phyloP scores from a whole-genome alignment of 1,140 invertebrate species.

The Notospermus geniculatus region DNA sequence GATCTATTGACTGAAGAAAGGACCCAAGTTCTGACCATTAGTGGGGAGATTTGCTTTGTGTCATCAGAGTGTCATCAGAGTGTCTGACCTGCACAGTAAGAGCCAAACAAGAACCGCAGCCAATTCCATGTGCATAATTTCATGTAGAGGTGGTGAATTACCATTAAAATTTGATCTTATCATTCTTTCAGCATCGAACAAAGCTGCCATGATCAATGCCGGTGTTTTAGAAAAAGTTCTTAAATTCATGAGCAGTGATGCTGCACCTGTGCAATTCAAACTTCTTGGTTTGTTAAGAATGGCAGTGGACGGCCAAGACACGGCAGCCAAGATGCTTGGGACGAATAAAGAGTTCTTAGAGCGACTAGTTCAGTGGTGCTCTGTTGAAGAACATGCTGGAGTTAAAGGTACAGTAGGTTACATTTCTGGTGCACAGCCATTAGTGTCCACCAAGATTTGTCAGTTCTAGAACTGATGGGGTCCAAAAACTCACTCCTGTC shows the following conservation, averaged over 20 bases:
- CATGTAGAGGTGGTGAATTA: background rate
- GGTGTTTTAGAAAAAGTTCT: slow-evolving; percentile 73
- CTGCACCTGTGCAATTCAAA: slow-evolving; percentile 80
- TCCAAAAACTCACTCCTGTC: too few relatives aligned
- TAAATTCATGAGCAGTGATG: slow-evolving; percentile 71
- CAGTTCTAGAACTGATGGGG: too few relatives aligned
- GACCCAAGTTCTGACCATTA: too few relatives aligned
- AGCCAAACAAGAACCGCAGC: background rate
- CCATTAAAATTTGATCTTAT: slow-evolving; percentile 9
- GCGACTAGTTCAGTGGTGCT: slow-evolving; percentile 74
- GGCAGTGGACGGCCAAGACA: slow-evolving; percentile 76
- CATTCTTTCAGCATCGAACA: slow-evolving; percentile 64
- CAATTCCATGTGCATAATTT: too few relatives aligned
- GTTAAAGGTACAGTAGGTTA: slow-evolving; percentile 62
- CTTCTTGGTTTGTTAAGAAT: slow-evolving; percentile 81
- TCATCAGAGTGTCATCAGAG: too few relatives aligned
- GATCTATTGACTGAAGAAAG: too few relatives aligned
- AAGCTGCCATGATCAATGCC: slow-evolving; percentile 66
- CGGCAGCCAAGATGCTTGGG: slow-evolving; percentile 65
- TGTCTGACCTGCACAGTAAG: background rate
- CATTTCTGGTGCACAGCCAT: background rate
- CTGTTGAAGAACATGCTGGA: slow-evolving; percentile 74
- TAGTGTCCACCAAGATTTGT: background rate
- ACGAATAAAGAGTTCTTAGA: slow-evolving; percentile 62
- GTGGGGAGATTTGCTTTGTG: too few relatives aligned